Conservation (phyloP, 2,888 invertebrate species). For the Volucella inanis region DNA sequence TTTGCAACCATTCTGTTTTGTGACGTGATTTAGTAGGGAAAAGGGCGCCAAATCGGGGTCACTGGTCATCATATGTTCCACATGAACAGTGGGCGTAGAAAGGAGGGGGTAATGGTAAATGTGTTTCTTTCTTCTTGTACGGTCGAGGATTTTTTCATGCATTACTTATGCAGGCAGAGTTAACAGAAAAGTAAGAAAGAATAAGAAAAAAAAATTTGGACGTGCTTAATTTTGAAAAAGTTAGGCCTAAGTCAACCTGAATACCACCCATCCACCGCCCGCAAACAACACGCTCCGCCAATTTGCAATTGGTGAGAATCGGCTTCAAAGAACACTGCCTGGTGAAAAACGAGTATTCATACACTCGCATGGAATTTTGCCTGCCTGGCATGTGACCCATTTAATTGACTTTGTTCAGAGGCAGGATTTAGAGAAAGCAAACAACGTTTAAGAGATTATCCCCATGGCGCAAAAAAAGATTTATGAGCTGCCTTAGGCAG, state of each 20-base stretch:
- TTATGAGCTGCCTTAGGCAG: conserved; percentile 34
- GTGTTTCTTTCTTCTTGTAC: conserved; percentile 9
- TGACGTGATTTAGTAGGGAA: conserved; percentile 48
- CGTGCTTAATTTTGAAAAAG: conserved; percentile 41
- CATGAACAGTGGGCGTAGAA: conserved; percentile 24
- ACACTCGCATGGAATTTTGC: not conserved
- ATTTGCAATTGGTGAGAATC: conserved; percentile 37
- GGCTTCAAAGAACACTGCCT: conserved; percentile 18
- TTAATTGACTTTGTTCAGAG: conserved; percentile 28
- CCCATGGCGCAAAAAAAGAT: conserved; percentile 13
- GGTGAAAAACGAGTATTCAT: conserved; percentile 13
- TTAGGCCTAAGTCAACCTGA: not conserved
- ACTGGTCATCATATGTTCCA: conserved; percentile 72
- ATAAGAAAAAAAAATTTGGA: conserved; percentile 22
- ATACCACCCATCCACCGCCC: too few species aligned
- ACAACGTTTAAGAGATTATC: conserved; percentile 23
- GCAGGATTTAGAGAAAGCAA: conserved; percentile 37
- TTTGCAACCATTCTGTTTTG: not conserved
- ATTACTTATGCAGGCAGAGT: conserved; percentile 39
- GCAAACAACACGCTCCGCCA: not conserved
- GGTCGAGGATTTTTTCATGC: conserved; percentile 30
- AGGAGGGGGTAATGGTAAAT: not conserved
- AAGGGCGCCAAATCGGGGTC: conserved; percentile 66
- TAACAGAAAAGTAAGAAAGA: not conserved
- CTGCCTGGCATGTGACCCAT: conserved; percentile 17